phyloP scores from a whole-genome alignment of 2,113 vertebrate genomes.

The Xiphophorus hellerii region DNA sequence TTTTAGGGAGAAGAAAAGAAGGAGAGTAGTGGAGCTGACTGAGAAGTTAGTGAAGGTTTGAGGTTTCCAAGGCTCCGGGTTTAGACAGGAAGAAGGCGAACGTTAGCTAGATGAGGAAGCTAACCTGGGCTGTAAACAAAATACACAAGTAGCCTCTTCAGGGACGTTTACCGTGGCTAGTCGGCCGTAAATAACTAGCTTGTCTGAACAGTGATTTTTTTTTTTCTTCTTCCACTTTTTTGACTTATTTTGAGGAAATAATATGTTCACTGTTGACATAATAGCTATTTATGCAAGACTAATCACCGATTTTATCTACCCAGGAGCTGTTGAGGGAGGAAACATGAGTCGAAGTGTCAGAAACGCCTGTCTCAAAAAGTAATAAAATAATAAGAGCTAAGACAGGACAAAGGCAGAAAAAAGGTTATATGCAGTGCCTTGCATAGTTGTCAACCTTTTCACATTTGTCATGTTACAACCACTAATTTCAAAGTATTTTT shows the following conservation, averaged over 20 bases:
- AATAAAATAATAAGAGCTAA: background rate
- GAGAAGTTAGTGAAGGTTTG: constrained; percentile 91
- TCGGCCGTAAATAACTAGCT: constrained; percentile 3
- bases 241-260: background rate
- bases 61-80: constrained; percentile 41
- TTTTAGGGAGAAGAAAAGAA: constrained; percentile 99
- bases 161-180: background rate
- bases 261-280: constrained; percentile 32
- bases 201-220: background rate
- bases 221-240: background rate
- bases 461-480: no score
- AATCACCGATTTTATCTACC: constrained; percentile 16
- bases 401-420: background rate
- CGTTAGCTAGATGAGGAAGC: constrained; percentile 36
- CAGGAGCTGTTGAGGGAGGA: constrained; percentile 4
- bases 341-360: background rate
- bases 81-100: constrained; percentile 54
- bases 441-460: no score
- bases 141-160: background rate
- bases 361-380: constrained; percentile 15
- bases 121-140: constrained; percentile 19
- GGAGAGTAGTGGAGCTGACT: constrained; percentile 95
- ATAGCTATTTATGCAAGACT: constrained; percentile 29
- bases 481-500: no score
- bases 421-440: background rate